Conservation (phyloP, 2,113 vertebrate species). For the Cettia cetti region DNA sequence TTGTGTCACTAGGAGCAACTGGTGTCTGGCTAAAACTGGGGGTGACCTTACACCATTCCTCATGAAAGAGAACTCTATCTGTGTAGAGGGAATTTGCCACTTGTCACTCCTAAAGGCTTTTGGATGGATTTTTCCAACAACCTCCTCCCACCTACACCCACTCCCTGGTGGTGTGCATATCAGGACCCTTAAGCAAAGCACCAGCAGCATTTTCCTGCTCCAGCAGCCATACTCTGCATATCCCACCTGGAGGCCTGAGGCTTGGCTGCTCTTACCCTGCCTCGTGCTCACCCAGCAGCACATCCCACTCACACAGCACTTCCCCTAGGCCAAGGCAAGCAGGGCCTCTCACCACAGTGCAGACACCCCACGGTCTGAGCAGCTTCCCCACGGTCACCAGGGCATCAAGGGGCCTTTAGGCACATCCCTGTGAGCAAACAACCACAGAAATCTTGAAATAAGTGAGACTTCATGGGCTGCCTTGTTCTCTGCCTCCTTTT, state of each 20-base stretch:
- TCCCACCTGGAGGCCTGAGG: neutral
- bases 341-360: accelerated
- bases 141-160: neutral
- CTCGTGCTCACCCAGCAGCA: accelerated
- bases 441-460: neutral
- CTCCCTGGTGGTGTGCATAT: accelerated
- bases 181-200: neutral
- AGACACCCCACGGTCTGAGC: too few relatives aligned
- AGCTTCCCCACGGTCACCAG: neutral
- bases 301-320: accelerated
- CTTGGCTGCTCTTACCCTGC: neutral
- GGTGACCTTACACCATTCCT: neutral
- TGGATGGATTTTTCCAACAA: neutral
- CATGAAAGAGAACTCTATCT: neutral
- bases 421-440: neutral
- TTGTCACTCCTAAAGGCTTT: neutral
- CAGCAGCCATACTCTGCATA: neutral
- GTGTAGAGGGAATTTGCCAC: neutral
- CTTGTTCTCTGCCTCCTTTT: neutral
- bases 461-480: neutral
- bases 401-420: neutral
- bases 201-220: neutral
- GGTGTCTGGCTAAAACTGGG: neutral
- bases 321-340: neutral
- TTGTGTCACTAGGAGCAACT: accelerated